Base-by-base conservation (phyloP, 2,797 vertebrate species). In the Pseudomugil tenellus region DNA sequence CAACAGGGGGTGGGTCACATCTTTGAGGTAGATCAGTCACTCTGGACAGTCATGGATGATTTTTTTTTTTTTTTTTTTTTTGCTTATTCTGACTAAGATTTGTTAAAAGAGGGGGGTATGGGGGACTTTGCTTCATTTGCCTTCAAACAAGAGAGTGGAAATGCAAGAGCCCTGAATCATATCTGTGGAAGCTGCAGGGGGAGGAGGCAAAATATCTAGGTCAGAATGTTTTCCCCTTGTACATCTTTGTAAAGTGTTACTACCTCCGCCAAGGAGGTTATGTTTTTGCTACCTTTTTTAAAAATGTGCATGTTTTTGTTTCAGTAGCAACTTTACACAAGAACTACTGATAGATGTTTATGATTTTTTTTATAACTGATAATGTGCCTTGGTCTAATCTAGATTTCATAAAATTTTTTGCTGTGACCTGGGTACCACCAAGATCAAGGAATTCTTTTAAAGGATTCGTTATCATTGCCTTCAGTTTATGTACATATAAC, bases 11-110 rank as follows among this genome's bases (percentile, higher is more conserved):
- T 65, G 80, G 61, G 88, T 90, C 82, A 87, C 87, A 92, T 93
- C 91, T 91, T 84, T 82, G 81, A 87, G 89, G 89, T 86, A 90
- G 81, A 92, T 91, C 91, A 87, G 87, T 93, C 91, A 93, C 81
- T 91, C 83, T 84, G 78, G 86, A 92, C 83, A 89, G 88, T 91
- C 84, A 88, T 72, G 81, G 76, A 77, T 84, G 75, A 86, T 80
- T 76, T 87, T 78, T 83, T 74, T 23, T 19, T 28, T 23, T 28
- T 14, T n/a, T 56, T 49, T 51, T 61, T 60, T 76, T 72, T 53
- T 43, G 52, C 61, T 79, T 74, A 68, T 87, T 85, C 78, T 82
- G 79, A 87, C 74, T 74, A 67, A 69, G 64, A 69, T 80, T 86
- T 73, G 62, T 67, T 76, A 74, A 84, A 76, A 72, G 54, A 51